phyloP scores from a whole-genome alignment of 2,113 vertebrate genomes.

The Gila orcuttii region DNA sequence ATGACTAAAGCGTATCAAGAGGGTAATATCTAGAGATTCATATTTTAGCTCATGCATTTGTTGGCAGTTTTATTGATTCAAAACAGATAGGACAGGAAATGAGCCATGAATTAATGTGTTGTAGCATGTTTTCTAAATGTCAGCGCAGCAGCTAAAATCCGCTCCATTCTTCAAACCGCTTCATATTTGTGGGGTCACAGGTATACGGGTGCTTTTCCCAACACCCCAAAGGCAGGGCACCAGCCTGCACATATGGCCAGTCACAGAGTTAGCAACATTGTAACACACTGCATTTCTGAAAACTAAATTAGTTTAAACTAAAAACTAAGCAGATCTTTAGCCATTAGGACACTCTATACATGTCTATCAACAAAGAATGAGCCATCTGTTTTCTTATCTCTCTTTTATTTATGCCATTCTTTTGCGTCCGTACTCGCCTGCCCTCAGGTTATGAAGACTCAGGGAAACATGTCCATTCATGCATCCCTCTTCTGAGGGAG shows the following conservation, averaged over 20 bases:
- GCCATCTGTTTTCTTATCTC: neutral
- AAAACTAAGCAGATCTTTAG: neutral
- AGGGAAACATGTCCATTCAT: neutral
- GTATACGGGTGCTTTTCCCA: neutral
- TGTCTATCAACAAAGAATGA: neutral
- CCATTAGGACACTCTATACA: neutral
- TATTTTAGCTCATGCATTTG: neutral
- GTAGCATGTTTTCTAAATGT: neutral
- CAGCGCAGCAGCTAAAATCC: neutral
- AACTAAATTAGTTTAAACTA: neutral
- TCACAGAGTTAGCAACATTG: neutral
- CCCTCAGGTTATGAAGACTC: neutral
- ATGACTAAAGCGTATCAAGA: neutral
- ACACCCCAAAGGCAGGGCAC: neutral
- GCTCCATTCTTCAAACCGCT: neutral
- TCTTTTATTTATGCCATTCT: neutral
- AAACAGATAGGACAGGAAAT: neutral
- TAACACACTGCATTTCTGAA: neutral
- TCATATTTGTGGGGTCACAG: neutral
- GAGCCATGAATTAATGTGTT: neutral
- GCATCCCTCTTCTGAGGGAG: slow-evolving; percentile 62
- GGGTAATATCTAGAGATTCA: neutral
- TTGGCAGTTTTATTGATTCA: neutral
- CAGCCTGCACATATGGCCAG: neutral
- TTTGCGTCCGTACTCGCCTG: neutral